These are phyloP conservation scores for Sebastolobus altivelis DNA, from an alignment of 2,797 vertebrate genomes.

Conservation along the genomic window DNA sequence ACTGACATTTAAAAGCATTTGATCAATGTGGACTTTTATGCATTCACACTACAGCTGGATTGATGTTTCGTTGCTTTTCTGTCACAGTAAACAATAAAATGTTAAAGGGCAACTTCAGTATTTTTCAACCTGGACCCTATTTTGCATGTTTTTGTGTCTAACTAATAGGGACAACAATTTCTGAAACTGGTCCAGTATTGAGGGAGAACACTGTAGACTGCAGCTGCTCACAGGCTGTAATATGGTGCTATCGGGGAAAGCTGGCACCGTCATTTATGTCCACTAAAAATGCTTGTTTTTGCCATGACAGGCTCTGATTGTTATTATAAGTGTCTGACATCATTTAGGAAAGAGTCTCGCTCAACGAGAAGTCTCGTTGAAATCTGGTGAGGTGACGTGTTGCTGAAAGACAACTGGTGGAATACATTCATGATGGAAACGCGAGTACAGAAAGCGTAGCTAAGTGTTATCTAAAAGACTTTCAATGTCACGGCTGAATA, in stretches of 20 bases:
- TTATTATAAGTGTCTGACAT: too few species aligned
- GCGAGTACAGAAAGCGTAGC: too few species aligned
- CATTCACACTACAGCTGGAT: background rate
- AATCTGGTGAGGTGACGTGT: too few species aligned
- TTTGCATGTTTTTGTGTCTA: background rate
- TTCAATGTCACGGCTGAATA: too few species aligned
- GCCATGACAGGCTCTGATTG: too few species aligned
- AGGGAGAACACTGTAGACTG: background rate
- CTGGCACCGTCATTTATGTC: too few species aligned
- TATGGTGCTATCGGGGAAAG: background rate
- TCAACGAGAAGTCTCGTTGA: too few species aligned
- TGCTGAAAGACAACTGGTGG: too few species aligned
- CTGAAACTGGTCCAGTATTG: background rate
- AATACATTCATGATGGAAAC: too few species aligned
- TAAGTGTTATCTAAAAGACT: too few species aligned
- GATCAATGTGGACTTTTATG: background rate
- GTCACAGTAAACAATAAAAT: slow-evolving; percentile 1
- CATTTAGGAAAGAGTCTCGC: too few species aligned
- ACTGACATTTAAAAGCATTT: slow-evolving; percentile 5
- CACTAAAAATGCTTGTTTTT: too few species aligned
- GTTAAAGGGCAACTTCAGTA: background rate
- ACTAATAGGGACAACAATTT: background rate
- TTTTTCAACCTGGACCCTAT: background rate
- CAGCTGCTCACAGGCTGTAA: background rate
- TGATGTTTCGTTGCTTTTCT: slow-evolving; percentile 5